Conservation (phyloP, 1,140 invertebrate genomes). For the Lasioglossum albipes region DNA sequence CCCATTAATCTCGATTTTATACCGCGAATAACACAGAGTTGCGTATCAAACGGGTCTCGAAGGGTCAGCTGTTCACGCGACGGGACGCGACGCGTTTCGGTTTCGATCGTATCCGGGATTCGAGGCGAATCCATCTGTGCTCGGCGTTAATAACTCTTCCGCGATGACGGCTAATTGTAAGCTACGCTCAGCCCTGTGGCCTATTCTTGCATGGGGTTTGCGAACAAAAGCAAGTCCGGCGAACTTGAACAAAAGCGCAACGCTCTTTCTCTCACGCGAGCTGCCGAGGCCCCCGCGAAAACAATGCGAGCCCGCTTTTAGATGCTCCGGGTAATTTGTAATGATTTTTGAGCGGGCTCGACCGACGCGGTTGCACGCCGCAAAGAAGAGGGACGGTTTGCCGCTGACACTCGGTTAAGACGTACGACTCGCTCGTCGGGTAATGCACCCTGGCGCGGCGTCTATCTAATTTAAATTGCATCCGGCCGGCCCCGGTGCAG, state of each 20-base stretch:
- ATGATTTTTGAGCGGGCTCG: slow-evolving; percentile 46
- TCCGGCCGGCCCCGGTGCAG: slow-evolving; percentile 16
- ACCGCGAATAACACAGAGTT: no score
- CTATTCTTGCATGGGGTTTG: not conserved
- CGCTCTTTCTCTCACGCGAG: not conserved
- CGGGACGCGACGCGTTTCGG: not conserved
- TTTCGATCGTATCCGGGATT: not conserved
- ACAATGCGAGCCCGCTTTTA: slow-evolving; percentile 33
- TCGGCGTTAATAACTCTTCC: slow-evolving; percentile 24
- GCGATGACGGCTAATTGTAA: not conserved
- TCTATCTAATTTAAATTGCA: slow-evolving; percentile 71
- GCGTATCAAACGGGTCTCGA: no score
- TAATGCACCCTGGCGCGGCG: slow-evolving; percentile 49
- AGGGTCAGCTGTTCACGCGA: not conserved
- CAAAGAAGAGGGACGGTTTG: slow-evolving; percentile 54
- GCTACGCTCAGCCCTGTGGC: not conserved
- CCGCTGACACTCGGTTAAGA: slow-evolving; percentile 63
- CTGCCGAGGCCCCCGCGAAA: slow-evolving; percentile 1
- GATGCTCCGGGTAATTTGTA: slow-evolving; percentile 40
- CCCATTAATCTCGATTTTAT: no score
- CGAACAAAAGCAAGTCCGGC: slow-evolving; percentile 20
- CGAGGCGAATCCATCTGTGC: not conserved
- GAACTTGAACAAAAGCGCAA: slow-evolving; percentile 29
- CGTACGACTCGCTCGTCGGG: slow-evolving; percentile 54
- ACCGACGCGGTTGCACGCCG: slow-evolving; percentile 17